These are phyloP conservation scores for Neosalanx taihuensis DNA, from an alignment of 2,797 vertebrate species.

Conservation along the genomic window DNA sequence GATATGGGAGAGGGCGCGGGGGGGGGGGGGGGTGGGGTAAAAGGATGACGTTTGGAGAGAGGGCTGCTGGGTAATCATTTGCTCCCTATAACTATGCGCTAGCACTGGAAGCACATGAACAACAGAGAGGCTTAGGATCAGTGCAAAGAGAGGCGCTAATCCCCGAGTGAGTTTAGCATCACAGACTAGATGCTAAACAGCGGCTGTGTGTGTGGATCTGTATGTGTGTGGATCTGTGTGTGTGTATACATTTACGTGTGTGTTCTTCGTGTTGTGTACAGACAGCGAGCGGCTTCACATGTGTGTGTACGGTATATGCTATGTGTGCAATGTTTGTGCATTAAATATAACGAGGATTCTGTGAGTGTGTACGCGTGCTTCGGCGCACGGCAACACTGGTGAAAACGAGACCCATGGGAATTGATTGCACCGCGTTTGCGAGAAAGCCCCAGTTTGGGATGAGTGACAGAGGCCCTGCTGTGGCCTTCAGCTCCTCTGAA, in stretches of 20 bases:
- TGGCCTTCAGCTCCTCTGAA: background rate
- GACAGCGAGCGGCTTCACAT: slow-evolving; percentile 10
- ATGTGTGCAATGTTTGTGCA: slow-evolving; percentile 9
- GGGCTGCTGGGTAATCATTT: slow-evolving; percentile 55
- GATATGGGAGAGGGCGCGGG: background rate
- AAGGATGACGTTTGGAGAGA: slow-evolving; percentile 35
- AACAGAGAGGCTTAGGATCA: slow-evolving; percentile 52
- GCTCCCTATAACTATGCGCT: slow-evolving; percentile 44
- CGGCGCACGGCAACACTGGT: slow-evolving; percentile 48
- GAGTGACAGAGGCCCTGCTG: background rate
- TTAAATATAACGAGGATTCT: slow-evolving; percentile 14
- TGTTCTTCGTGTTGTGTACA: background rate
- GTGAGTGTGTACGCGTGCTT: slow-evolving; percentile 18
- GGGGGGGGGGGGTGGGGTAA: no score
- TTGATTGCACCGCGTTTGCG: slow-evolving; percentile 49
- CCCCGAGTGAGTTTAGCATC: slow-evolving; percentile 60
- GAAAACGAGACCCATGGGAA: slow-evolving; percentile 65
- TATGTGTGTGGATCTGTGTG: slow-evolving; percentile 18
- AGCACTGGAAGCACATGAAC: slow-evolving; percentile 18
- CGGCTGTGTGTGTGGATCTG: slow-evolving; percentile 17
- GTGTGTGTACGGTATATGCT: slow-evolving; percentile 13
- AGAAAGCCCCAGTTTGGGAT: slow-evolving; percentile 21
- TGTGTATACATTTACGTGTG: slow-evolving; percentile 10
- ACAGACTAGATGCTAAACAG: slow-evolving; percentile 54
- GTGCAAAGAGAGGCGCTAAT: slow-evolving; percentile 59